Conservation (phyloP, 2,888 invertebrate species). For the Nycteola revayana region DNA sequence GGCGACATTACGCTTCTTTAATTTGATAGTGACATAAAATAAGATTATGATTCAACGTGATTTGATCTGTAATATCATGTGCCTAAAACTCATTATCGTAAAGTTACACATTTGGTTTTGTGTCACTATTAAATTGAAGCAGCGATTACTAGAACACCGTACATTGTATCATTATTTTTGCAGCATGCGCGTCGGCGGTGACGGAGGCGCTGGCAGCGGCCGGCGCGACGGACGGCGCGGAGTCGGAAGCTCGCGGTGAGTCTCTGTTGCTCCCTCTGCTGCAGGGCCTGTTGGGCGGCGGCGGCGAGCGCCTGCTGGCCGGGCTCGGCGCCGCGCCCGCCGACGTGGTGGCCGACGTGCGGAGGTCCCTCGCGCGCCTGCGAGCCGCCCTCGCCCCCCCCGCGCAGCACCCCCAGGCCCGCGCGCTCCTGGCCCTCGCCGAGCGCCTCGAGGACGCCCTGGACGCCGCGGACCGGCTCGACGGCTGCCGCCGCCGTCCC, state of each 20-base stretch:
- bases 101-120: too few relatives aligned
- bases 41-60: too few relatives aligned
- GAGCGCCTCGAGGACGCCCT: conserved; percentile 85
- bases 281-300: conserved; percentile 84
- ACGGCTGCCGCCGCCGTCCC: conserved; percentile 63
- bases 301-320: conserved; percentile 62
- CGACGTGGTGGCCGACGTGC: conserved; percentile 88
- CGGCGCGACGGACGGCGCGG: conserved; percentile 43
- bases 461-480: conserved; percentile 60
- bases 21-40: too few relatives aligned
- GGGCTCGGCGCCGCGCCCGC: conserved; percentile 79
- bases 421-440: conserved; percentile 85
- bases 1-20: too few relatives aligned
- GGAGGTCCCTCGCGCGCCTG: conserved; percentile 88
- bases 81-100: too few relatives aligned
- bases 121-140: too few relatives aligned
- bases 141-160: too few relatives aligned
- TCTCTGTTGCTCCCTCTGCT: conserved; percentile 86
- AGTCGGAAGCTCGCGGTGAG: conserved; percentile 85
- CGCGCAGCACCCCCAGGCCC: conserved; percentile 74
- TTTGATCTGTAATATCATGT: too few relatives aligned
- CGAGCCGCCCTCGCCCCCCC: conserved; percentile 86
- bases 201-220: conserved; percentile 69
- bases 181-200: conserved; percentile 73
- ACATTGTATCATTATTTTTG: conserved; percentile 12